Percentiles rank a stretch among this genome's conserved stretches.
These are phyloP conservation scores for Hapalemur alaotrensis DNA, from an alignment of 2,797 vertebrate genomes.

Conservation along the genomic window DNA sequence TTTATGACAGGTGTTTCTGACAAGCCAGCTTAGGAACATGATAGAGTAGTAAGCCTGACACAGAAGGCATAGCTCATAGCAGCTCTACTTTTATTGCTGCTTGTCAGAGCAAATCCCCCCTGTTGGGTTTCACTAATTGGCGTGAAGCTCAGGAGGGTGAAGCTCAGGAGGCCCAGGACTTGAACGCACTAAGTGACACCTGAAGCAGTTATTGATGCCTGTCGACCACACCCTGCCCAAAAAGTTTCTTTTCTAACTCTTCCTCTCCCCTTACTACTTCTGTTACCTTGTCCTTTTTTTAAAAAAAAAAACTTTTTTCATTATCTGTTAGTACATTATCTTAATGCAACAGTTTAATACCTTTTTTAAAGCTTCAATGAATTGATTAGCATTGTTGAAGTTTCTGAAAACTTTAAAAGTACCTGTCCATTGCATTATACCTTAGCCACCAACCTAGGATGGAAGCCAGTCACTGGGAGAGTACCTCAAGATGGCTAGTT, in stretches of 20 bases:
- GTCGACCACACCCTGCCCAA: not conserved
- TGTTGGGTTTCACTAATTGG: conserved; percentile 5
- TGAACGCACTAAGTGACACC: not conserved
- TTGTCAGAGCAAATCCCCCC: conserved; percentile 14
- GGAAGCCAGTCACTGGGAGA: not conserved
- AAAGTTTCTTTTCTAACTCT: not conserved
- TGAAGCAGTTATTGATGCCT: not conserved
- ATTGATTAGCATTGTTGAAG: not conserved
- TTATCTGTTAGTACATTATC: not conserved
- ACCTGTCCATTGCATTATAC: not conserved
- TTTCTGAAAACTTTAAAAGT: not conserved
- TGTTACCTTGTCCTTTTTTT: not conserved
- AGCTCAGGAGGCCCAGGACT: not conserved
- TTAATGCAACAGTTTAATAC: not conserved
- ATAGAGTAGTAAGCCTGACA: not conserved
- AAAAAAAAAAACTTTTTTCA: not conserved
- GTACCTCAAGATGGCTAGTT: not conserved
- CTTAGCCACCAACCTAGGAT: not conserved
- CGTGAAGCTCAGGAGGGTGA: not conserved
- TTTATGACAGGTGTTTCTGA: conserved; percentile 22
- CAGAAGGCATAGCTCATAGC: not conserved
- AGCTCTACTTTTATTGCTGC: conserved; percentile 28
- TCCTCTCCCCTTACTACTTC: not conserved
- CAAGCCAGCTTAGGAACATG: not conserved
- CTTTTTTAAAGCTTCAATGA: not conserved